Conservation (phyloP, 2,888 invertebrate genomes). For the Latrodectus hesperus region DNA sequence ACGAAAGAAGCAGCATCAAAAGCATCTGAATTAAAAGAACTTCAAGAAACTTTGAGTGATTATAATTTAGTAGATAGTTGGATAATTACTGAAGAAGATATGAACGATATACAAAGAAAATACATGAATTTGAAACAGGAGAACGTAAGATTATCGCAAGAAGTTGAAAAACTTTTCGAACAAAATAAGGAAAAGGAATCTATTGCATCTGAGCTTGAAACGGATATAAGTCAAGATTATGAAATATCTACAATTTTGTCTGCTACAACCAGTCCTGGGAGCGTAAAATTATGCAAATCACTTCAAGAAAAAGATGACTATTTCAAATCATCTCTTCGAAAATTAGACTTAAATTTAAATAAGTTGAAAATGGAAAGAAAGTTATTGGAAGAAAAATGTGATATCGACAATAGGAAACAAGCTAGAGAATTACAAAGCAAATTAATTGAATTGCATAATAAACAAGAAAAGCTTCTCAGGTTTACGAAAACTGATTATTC, state of each 20-base stretch:
- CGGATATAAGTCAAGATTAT: constrained; percentile 14
- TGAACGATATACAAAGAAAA: not conserved
- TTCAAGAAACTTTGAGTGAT: constrained; percentile 9
- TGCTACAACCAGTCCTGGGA: not conserved
- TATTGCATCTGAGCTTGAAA: constrained; percentile 12
- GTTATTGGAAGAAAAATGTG: constrained; percentile 16
- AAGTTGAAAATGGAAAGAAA: not conserved
- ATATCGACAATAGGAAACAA: not conserved
- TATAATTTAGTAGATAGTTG: constrained; percentile 29
- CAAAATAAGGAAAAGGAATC: constrained; percentile 9
- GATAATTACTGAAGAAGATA: not conserved
- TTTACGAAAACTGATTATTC: not conserved
- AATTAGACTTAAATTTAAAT: constrained; percentile 8
- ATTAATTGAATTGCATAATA: not conserved
- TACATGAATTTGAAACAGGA: not conserved
- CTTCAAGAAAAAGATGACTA: constrained; percentile 9
- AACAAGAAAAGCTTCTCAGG: constrained; percentile 3
- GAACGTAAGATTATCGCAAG: not conserved
- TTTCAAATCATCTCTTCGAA: not conserved
- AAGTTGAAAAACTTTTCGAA: constrained; percentile 37
- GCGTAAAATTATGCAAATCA: not conserved
- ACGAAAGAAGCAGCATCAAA: constrained; percentile 28
- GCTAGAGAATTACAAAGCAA: not conserved
- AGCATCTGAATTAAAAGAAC: constrained; percentile 20
- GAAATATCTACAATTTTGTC: constrained; percentile 21